These are phyloP conservation scores for Cardinalis cardinalis DNA, from an alignment of 2,113 vertebrate species.

Conservation along the genomic window DNA sequence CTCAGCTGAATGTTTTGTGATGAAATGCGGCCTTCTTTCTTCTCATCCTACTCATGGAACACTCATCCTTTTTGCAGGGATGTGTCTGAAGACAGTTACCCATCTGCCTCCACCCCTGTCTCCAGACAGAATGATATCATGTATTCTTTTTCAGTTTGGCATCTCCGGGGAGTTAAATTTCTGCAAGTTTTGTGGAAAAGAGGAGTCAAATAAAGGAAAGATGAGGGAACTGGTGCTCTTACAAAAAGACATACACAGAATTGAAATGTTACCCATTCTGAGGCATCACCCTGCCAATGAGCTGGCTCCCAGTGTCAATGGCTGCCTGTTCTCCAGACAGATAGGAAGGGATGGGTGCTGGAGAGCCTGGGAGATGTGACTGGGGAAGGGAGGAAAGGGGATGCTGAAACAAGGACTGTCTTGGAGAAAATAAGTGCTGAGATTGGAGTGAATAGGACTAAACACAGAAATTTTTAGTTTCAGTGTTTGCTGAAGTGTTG, in stretches of 20 bases:
- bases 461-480: background rate
- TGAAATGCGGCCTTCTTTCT: background rate
- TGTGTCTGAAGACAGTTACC: background rate
- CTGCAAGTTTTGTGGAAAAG: background rate
- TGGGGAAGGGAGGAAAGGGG: background rate
- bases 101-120: background rate
- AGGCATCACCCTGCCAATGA: background rate
- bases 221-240: background rate
- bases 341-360: background rate
- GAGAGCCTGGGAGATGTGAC: background rate
- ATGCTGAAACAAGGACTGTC: background rate
- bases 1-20: background rate
- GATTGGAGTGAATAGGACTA: background rate
- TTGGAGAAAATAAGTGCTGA: background rate
- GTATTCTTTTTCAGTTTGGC: background rate
- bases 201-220: background rate
- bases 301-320: background rate
- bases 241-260: background rate
- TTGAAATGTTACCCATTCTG: background rate
- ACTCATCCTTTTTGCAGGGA: background rate
- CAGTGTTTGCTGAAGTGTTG: background rate
- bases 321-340: background rate
- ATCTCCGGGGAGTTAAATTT: background rate
- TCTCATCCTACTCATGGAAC: background rate
- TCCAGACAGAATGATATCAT: slow-evolving; percentile 11